Evolutionary conservation across 2,113 vertebrate genomes (phyloP).

Genomic region (Saimiri boliviensis): DNA sequence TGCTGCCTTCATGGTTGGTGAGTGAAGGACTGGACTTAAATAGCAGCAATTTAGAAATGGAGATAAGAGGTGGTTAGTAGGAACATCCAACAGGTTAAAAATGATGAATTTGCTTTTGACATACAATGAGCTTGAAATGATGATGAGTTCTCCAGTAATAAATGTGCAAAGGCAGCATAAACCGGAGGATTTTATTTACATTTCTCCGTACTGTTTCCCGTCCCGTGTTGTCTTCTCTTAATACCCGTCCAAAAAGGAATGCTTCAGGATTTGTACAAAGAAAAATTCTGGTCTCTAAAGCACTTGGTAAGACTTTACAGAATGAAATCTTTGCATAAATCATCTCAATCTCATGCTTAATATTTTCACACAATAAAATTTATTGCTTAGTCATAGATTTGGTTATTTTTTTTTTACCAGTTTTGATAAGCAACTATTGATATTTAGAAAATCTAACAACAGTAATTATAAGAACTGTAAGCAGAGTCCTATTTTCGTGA

Average conservation of each 20-base stretch:
- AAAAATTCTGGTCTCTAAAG: not conserved
- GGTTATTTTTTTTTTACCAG: not conserved
- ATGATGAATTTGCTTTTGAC: not conserved
- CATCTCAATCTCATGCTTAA: not conserved
- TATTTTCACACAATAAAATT: not conserved
- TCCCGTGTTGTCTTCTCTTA: not conserved
- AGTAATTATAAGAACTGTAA: not conserved
- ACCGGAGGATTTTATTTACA: not conserved
- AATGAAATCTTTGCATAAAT: not conserved
- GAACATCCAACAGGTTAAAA: not conserved
- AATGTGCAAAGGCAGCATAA: not conserved
- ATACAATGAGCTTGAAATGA: not conserved
- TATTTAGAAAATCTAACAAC: not conserved
- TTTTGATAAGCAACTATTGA: not conserved
- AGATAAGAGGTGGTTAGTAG: not conserved
- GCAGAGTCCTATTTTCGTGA: constrained; percentile 13
- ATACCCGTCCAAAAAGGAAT: not conserved
- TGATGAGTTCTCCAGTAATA: not conserved
- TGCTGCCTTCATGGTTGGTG: not conserved
- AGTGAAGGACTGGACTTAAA: not conserved
- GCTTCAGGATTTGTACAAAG: not conserved
- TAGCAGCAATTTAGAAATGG: not conserved
- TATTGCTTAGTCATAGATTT: not conserved
- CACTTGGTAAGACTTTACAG: not conserved
- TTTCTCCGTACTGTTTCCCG: not conserved